A percentile compares a stretch with the other conserved stretches of the same genome.
Evolutionary conservation across 2,888 invertebrate species (phyloP).

Genomic region (Charanyca ferruginea): DNA sequence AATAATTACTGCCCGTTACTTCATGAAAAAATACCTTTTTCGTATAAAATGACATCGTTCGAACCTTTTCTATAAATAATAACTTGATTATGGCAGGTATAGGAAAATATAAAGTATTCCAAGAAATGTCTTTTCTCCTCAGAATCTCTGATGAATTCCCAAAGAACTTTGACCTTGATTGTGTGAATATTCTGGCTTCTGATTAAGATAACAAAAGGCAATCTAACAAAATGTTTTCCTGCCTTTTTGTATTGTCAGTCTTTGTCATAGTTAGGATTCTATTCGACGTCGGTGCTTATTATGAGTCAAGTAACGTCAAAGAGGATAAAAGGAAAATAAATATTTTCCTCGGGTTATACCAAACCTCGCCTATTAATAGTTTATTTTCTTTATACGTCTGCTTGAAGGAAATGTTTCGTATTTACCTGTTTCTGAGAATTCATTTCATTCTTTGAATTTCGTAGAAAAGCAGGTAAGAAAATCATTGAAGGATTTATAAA

Average conservation of each 20-base stretch:
- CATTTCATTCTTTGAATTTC: background rate
- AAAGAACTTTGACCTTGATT: constrained; percentile 20
- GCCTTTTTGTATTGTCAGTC: constrained; percentile 27
- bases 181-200: constrained; percentile 30
- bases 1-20: background rate
- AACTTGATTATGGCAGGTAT: background rate
- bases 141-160: constrained; percentile 7
- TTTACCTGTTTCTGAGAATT: constrained; percentile 1
- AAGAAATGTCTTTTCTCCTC: background rate
- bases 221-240: constrained; percentile 37
- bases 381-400: constrained; percentile 17
- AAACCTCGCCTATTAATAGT: constrained; percentile 34
- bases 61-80: background rate
- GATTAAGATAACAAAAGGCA: constrained; percentile 42
- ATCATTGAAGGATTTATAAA: no score
- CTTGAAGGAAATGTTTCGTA: constrained; percentile 1
- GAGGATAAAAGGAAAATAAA: constrained; percentile 27
- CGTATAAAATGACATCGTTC: background rate
- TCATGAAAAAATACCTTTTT: background rate
- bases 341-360: constrained; percentile 20
- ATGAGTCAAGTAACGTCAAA: constrained; percentile 58
- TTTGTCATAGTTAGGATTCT: constrained; percentile 24
- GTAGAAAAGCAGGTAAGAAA: background rate
- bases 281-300: constrained; percentile 30
- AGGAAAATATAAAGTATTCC: background rate